Percentiles rank a stretch among this genome's conserved stretches.
These are phyloP conservation scores for Bubo bubo DNA, from an alignment of 2,113 vertebrate species.

Conservation along the genomic window DNA sequence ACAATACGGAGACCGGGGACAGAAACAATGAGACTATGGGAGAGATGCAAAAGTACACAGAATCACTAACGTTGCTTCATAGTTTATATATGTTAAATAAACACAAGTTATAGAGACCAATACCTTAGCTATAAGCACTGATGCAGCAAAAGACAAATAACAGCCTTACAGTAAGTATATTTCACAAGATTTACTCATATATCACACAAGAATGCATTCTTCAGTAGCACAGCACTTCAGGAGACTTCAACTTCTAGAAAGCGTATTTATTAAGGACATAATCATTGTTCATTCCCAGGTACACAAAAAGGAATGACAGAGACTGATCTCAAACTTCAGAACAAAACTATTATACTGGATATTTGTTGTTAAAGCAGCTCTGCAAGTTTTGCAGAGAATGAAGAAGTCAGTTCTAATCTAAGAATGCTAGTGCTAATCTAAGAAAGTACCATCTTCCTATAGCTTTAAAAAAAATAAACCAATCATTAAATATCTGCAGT, in stretches of 20 bases:
- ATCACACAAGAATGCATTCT: neutral
- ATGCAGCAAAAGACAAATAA: neutral
- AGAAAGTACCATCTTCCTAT: neutral
- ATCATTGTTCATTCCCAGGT: neutral
- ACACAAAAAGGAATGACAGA: neutral
- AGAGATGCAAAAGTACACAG: neutral
- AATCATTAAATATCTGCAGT: neutral
- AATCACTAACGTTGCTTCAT: neutral
- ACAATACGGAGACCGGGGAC: neutral
- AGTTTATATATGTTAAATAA: neutral
- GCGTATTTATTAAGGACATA: neutral
- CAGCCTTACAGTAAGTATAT: neutral
- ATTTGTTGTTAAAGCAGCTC: neutral
- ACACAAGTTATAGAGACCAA: neutral
- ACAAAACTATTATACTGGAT: neutral
- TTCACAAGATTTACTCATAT: neutral
- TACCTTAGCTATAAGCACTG: neutral
- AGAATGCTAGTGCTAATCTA: neutral
- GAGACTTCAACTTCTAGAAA: neutral
- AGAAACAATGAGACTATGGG: neutral
- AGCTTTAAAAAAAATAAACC: neutral
- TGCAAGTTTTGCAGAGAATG: neutral
- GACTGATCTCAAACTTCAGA: neutral
- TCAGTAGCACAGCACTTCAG: neutral
- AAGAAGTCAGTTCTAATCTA: neutral